Percentiles rank a stretch among this genome's conserved stretches.
Evolutionary conservation across 1,140 invertebrate species (phyloP).

Genomic region (Watersipora subatra): DNA sequence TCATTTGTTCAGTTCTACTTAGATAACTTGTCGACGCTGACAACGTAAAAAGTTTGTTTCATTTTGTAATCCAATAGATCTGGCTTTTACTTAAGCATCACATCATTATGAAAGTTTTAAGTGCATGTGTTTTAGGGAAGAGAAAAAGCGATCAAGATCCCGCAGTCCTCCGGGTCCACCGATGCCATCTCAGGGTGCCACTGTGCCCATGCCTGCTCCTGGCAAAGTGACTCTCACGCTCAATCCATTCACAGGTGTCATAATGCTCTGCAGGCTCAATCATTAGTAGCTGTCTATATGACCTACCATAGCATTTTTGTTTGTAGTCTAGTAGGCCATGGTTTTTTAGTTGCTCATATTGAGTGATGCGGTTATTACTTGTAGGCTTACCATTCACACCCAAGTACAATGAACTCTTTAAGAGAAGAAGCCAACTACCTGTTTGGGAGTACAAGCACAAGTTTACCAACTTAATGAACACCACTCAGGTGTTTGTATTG

Average conservation of each 20-base stretch:
- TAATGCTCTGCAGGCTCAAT: background rate
- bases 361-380: background rate
- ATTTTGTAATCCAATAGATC: background rate
- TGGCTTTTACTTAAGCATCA: background rate
- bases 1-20: too few species aligned
- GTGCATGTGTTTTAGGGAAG: background rate
- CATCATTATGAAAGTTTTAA: background rate
- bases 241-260: background rate
- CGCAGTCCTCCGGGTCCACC: background rate
- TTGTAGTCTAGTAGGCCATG: too few species aligned
- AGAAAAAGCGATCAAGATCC: background rate
- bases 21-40: background rate
- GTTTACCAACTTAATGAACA: constrained; percentile 78
- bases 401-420: constrained; percentile 45
- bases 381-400: constrained; percentile 37
- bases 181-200: background rate
- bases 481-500: constrained; percentile 80
- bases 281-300: background rate
- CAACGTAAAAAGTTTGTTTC: background rate
- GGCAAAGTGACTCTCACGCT: background rate
- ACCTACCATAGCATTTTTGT: too few species aligned
- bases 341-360: background rate
- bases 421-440: constrained; percentile 78
- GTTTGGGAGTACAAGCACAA: constrained; percentile 95
- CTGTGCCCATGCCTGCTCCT: background rate